Percentiles rank a stretch among this genome's conserved stretches.
phyloP scores from a whole-genome alignment of 2,797 vertebrate species.

The Glyptemys insculpta region DNA sequence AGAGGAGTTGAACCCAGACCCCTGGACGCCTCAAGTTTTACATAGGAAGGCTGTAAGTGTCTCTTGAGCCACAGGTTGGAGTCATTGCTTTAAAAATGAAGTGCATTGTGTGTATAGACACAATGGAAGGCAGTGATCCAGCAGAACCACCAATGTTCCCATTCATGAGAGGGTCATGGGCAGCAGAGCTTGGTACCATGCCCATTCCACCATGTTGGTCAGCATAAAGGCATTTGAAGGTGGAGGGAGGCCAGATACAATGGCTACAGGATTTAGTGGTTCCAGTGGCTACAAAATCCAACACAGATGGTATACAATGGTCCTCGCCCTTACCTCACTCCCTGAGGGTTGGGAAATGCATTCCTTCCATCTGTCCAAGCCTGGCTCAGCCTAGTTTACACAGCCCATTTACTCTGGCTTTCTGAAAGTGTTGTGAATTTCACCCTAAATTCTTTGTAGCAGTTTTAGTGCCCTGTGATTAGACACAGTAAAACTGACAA shows the following conservation, averaged over 20 bases:
- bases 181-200: not conserved
- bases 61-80: fast-evolving
- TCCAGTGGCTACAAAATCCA: not conserved
- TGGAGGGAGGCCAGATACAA: fast-evolving
- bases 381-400: fast-evolving
- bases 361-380: not conserved
- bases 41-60: not conserved
- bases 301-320: fast-evolving
- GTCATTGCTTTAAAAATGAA: fast-evolving
- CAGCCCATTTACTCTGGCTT: not conserved
- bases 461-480: constrained; percentile 5
- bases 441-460: not conserved
- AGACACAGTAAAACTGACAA: constrained; percentile 43
- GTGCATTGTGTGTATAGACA: fast-evolving
- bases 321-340: not conserved
- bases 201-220: fast-evolving
- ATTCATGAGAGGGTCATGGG: fast-evolving
- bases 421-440: not conserved
- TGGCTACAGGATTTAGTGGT: not conserved
- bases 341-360: fast-evolving
- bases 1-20: not conserved
- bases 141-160: fast-evolving
- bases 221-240: fast-evolving
- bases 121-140: not conserved
- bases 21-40: not conserved